These are phyloP conservation scores for Drosophila carrolli DNA, from an alignment of 1,140 invertebrate species.

Conservation along the genomic window DNA sequence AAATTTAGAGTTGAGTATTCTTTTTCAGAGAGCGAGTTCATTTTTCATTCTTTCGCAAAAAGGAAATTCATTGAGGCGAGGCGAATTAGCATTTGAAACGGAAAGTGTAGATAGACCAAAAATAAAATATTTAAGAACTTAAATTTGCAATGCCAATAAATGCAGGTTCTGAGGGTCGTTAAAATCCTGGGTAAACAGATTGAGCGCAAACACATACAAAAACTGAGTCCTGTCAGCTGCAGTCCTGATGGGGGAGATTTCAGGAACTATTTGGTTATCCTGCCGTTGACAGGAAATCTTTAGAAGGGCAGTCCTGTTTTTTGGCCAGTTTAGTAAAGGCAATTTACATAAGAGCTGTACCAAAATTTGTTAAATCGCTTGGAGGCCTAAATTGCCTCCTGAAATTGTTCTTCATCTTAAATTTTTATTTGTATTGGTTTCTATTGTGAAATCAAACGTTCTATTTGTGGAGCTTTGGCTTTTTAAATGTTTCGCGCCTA, in stretches of 20 bases:
- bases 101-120: constrained; percentile 16
- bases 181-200: background rate
- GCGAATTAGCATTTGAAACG: constrained; percentile 38
- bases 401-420: background rate
- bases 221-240: constrained; percentile 6
- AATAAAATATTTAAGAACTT: constrained; percentile 26
- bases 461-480: background rate
- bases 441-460: background rate
- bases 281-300: constrained; percentile 19
- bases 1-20: constrained; percentile 19
- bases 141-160: constrained; percentile 39
- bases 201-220: background rate
- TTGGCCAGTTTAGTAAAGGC: constrained; percentile 15
- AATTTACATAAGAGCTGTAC: constrained; percentile 23
- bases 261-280: constrained; percentile 4
- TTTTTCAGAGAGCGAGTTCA: constrained; percentile 23
- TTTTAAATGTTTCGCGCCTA: constrained; percentile 4
- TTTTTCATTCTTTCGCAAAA: constrained; percentile 58
- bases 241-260: background rate
- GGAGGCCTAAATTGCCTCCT: background rate
- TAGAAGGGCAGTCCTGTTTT: constrained; percentile 24
- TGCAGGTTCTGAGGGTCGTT: background rate
- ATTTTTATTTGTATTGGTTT: background rate
- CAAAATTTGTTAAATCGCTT: too few species aligned
- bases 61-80: constrained; percentile 62